Evolutionary conservation across 2,113 vertebrate species (phyloP).

Genomic region (Boleophthalmus pectinirostris): DNA sequence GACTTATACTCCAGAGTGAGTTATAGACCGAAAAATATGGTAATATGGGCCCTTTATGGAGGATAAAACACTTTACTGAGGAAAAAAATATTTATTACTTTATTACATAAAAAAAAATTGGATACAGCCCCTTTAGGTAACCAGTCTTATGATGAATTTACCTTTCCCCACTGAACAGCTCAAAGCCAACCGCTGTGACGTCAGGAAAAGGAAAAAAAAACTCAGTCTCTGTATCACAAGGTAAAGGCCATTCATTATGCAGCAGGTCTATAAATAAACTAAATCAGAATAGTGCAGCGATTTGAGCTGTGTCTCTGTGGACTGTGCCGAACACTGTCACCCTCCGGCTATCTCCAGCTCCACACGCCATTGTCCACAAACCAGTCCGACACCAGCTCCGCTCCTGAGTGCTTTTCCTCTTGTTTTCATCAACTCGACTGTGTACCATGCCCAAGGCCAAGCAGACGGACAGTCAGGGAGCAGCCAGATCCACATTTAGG

Average conservation of each 20-base stretch:
- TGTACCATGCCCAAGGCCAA: slow-evolving; percentile 52
- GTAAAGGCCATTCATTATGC: slow-evolving; percentile 5
- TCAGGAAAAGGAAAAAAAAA: not conserved
- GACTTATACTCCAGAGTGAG: too few relatives aligned
- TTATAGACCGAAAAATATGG: too few relatives aligned
- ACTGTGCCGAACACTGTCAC: slow-evolving; percentile 48
- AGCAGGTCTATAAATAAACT: slow-evolving; percentile 32
- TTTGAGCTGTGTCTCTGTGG: slow-evolving; percentile 32
- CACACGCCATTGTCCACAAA: slow-evolving; percentile 27
- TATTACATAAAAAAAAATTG: too few relatives aligned
- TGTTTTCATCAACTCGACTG: slow-evolving; percentile 55
- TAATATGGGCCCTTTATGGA: too few relatives aligned
- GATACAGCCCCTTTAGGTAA: not conserved
- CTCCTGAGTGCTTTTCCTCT: slow-evolving; percentile 41
- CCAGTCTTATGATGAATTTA: not conserved
- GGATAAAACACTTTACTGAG: too few relatives aligned
- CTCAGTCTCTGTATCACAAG: not conserved
- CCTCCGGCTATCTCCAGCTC: slow-evolving; percentile 46
- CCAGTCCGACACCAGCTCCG: slow-evolving; percentile 25
- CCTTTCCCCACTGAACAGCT: not conserved
- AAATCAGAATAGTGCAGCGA: slow-evolving; percentile 26
- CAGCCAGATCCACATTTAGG: slow-evolving; percentile 48
- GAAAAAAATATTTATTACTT: too few relatives aligned
- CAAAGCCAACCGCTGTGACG: not conserved
- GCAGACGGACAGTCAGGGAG: slow-evolving; percentile 47